A percentile compares a stretch with the other conserved stretches of the same genome.
phyloP scores from a whole-genome alignment of 2,797 vertebrate species.

The Allobates femoralis region DNA sequence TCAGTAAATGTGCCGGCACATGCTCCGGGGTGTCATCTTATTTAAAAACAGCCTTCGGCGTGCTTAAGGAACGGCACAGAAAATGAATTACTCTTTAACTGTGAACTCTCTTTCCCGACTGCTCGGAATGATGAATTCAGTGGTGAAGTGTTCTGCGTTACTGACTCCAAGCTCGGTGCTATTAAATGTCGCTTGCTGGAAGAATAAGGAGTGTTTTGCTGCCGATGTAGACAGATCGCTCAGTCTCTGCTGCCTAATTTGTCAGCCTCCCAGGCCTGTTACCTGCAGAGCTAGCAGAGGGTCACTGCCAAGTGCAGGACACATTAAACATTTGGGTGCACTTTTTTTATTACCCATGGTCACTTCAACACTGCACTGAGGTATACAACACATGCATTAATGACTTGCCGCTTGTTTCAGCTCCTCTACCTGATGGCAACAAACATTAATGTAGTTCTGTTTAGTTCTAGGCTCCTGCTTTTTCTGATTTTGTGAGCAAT shows the following conservation, averaged over 20 bases:
- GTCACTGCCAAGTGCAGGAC: neutral
- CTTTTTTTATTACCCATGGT: neutral
- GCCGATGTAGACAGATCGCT: neutral
- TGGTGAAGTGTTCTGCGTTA: neutral
- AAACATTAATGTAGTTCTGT: neutral
- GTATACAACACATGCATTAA: no score
- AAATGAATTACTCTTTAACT: slow-evolving; percentile 48
- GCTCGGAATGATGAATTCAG: slow-evolving; percentile 37
- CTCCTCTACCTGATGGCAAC: neutral
- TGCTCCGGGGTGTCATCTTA: slow-evolving; percentile 21
- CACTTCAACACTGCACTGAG: neutral
- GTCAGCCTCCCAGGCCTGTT: neutral
- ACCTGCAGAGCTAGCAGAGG: neutral
- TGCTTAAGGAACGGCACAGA: slow-evolving; percentile 43
- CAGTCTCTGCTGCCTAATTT: neutral
- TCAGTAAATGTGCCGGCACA: neutral
- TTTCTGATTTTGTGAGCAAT: no score
- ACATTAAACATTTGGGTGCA: neutral
- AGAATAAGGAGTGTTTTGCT: neutral
- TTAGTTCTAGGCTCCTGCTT: no score
- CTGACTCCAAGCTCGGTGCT: neutral
- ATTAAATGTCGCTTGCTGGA: neutral
- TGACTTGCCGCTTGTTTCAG: neutral
- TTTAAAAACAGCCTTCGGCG: slow-evolving; percentile 37
- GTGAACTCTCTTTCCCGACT: slow-evolving; percentile 34